phyloP scores from a whole-genome alignment of 2,113 vertebrate species.

The Strix uralensis region DNA sequence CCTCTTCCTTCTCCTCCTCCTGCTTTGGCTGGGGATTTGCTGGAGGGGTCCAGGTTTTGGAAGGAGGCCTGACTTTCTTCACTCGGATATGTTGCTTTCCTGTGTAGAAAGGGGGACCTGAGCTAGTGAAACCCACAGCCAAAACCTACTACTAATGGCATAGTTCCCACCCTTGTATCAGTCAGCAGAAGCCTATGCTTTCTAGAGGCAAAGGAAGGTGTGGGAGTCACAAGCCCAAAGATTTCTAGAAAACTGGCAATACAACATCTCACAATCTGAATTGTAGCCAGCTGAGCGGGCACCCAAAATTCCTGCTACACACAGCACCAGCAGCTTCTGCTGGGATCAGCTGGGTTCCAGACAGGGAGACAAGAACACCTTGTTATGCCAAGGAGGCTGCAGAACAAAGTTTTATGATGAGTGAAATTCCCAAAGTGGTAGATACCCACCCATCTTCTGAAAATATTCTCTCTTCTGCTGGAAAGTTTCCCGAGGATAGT shows the following conservation, averaged over 20 bases:
- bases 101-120: background rate
- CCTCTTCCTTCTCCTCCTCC: background rate
- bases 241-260: background rate
- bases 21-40: background rate
- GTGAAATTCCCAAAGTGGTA: background rate
- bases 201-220: background rate
- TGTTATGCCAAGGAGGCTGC: background rate
- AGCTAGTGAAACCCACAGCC: background rate
- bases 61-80: constrained; percentile 31
- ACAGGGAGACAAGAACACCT: background rate
- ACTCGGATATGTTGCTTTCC: constrained; percentile 54
- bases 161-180: background rate
- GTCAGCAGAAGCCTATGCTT: background rate
- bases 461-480: constrained; percentile 86
- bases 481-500: constrained; percentile 70
- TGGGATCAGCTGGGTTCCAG: background rate
- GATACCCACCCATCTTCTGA: constrained; percentile 84
- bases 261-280: background rate
- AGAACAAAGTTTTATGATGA: background rate
- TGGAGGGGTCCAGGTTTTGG: constrained; percentile 55
- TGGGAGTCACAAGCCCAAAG: background rate
- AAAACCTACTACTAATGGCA: background rate
- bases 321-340: background rate
- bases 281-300: background rate
- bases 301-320: background rate